phyloP scores from a whole-genome alignment of 2,113 vertebrate genomes.

The Phaethornis superciliosus region DNA sequence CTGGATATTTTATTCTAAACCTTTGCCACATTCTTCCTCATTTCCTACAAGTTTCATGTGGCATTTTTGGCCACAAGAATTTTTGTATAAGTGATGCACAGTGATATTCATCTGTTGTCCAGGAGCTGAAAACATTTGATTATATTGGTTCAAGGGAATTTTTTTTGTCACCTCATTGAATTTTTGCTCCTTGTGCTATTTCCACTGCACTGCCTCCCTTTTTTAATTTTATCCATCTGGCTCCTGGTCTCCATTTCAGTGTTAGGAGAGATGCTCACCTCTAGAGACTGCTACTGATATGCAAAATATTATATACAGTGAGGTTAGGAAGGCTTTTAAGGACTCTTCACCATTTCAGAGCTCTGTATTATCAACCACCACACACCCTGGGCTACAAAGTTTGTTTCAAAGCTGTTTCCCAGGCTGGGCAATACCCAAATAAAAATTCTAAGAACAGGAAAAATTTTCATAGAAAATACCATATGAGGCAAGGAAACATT shows the following conservation, averaged over 20 bases:
- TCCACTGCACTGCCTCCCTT: not conserved
- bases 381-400: not conserved
- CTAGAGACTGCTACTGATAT: fast-evolving
- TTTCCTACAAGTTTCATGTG: not conserved
- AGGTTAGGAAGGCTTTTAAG: not conserved
- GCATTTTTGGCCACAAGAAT: not conserved
- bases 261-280: not conserved
- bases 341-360: not conserved
- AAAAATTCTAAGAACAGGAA: not conserved
- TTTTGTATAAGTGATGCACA: not conserved
- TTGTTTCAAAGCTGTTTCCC: not conserved
- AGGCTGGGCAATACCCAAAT: fast-evolving
- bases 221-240: not conserved
- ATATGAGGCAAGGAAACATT: not conserved
- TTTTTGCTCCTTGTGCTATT: not conserved
- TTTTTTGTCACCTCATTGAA: fast-evolving
- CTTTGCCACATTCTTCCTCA: conserved; percentile 1
- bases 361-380: not conserved
- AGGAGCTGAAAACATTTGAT: not conserved
- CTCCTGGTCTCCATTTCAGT: not conserved
- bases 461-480: not conserved
- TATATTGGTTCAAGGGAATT: fast-evolving
- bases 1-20: conserved; percentile 9
- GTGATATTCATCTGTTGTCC: not conserved
- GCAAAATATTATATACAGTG: fast-evolving